Base-by-base conservation (phyloP, 1,140 invertebrate genomes). In the Cyphomyrmex costatus region DNA sequence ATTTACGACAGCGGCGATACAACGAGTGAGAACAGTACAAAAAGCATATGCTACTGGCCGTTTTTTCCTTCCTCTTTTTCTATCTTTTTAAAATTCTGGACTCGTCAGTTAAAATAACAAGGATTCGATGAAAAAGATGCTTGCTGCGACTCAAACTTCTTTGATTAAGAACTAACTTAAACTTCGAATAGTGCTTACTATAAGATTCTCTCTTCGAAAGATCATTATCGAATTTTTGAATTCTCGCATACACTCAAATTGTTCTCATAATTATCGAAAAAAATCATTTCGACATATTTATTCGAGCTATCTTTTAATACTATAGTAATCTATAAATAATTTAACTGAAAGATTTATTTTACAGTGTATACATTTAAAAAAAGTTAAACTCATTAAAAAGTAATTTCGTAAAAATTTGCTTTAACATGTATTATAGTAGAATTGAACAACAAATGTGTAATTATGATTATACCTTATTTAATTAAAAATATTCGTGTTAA, bases 1-100 rank as follows among this genome's bases (percentile, higher is more conserved):
- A 93, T 94, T 94, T 94, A 94, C 92, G 92, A 91, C 90, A 86
- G 86, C 86, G 82, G 49, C 78, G 65, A 82, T 60, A 80, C 51
- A 61, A 42, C 33, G n/a, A 33, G 68, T 19, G n/a, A 74, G 19
- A 42, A 2, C n/a, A 36, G 49, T 14, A 21, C 58, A 14, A 49
- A 42, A 27, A 63, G 42, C 24, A 42, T n/a, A n/a, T 14, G 10
- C 36, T 7, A 8, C 36, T 36, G 36, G 36, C 10, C 36, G 36
- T 42, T 2, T 7, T 42, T 42, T 8, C 10, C 36, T 42, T 42
- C 8, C 36, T 42, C 61, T 36, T 51, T 19, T 14, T 42, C 56
- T 10, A 12, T 58, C 42, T 73, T 36, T 76, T 65, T 82, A 77
- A 88, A 88, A 89, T 89, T 86, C 66, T 88, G 58, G 51, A 73